Conservation (phyloP, 1,140 invertebrate genomes). For the Vanessa atalanta region DNA sequence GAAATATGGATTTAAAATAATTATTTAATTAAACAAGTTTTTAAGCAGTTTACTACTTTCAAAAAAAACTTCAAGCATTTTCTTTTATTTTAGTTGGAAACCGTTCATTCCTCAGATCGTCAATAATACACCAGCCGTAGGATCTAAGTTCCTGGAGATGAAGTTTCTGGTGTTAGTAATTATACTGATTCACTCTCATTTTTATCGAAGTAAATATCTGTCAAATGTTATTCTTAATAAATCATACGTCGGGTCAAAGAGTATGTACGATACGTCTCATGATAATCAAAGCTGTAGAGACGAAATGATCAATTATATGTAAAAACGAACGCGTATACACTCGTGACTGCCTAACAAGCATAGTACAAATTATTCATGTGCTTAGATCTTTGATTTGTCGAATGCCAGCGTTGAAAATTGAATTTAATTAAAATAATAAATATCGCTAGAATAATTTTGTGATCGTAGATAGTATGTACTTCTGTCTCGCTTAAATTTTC, state of each 20-base stretch:
- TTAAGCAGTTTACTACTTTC: too few species aligned
- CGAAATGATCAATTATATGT: constrained; percentile 57
- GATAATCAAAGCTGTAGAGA: constrained; percentile 57
- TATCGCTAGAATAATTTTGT: not conserved
- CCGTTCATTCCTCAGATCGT: too few species aligned
- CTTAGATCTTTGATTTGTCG: not conserved
- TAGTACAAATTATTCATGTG: constrained; percentile 18
- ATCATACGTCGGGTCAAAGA: constrained; percentile 65
- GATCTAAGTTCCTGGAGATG: too few species aligned
- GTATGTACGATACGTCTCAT: constrained; percentile 53
- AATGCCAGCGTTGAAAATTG: not conserved
- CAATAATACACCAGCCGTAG: too few species aligned
- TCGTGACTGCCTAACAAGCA: constrained; percentile 35
- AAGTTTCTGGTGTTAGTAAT: too few species aligned
- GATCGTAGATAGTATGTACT: not conserved
- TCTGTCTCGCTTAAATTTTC: too few species aligned
- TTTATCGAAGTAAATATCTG: not conserved
- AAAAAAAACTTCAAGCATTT: too few species aligned
- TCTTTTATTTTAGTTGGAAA: too few species aligned
- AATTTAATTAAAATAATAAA: constrained; percentile 6
- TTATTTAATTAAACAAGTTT: too few species aligned
- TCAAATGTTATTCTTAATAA: not conserved
- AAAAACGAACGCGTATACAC: constrained; percentile 31
- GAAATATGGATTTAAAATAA: too few species aligned
- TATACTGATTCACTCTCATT: not conserved